Base-by-base conservation (phyloP, 1,140 invertebrate genomes). In the Drosophila gunungcola region DNA sequence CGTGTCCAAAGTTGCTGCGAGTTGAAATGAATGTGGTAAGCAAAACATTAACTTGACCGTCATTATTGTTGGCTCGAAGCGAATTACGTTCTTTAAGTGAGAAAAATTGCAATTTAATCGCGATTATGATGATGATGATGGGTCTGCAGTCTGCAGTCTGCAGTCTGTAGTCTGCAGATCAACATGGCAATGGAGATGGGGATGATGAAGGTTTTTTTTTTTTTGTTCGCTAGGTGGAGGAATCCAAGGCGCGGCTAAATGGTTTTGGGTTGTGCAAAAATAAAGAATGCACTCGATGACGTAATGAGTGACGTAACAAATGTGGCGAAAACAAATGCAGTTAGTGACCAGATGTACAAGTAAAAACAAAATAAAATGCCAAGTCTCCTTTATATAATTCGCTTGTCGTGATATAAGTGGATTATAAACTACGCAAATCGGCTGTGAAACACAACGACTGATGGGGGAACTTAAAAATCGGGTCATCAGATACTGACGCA, bases 71-170 rank as follows among this genome's bases (percentile, higher is more conserved):
- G 68, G 77, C 76, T 78, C 75, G 61, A 34, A 78, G 60, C 76
- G 70, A 65, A 64, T 60, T 61, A 60, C 77, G 64, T 69, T 62
- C 70, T 76, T 77, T 73, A 85, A 80, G 80, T 85, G 81, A 84
- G 81, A 85, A 85, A 65, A 85, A 85, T 85, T 85, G 81, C 81
- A 85, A 85, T 84, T 84, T 84, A 84, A 84, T 85, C 78, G 83
- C 62, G 73, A 81, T 76, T 56, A 57, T 69, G 63, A 74, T 83
- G 72, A 78, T 62, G 62, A 69, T 74, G 61, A 75, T 68, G 69
- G 45, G 55, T 48, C 38, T 42, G 46, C 46, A 25, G 38, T 21
- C 16, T 21, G 16, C 16, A 21, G 16, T 21, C 16, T 21, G 16
- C 16, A 21, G 0, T 21, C 16, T 21, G 16, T 21, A 21, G 55